Percentiles rank a stretch among this genome's conserved stretches.
Evolutionary conservation across 2,888 invertebrate species (phyloP).

Genomic region (Catonia carolina): DNA sequence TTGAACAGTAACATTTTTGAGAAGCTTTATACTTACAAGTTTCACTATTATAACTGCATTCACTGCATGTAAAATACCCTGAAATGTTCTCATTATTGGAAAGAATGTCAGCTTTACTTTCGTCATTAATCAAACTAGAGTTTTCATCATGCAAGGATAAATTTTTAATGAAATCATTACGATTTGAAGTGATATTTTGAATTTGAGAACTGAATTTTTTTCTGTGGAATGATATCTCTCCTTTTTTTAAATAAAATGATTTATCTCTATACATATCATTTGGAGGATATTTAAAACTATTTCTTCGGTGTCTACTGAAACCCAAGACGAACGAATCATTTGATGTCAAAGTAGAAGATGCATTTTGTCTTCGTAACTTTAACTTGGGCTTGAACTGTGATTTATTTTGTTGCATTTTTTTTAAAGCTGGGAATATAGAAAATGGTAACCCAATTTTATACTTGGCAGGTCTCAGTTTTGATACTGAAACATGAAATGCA

Average conservation of each 20-base stretch:
- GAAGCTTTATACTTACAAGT: conserved; percentile 68
- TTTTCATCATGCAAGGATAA: not conserved
- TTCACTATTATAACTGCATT: conserved; percentile 79
- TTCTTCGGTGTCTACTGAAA: not conserved
- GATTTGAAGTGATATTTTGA: not conserved
- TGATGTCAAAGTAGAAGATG: not conserved
- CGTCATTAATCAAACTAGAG: not conserved
- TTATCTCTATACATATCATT: not conserved
- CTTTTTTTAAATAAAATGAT: conserved; percentile 2
- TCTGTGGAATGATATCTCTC: not conserved
- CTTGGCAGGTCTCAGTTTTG: conserved; percentile 29
- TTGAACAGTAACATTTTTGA: conserved; percentile 80
- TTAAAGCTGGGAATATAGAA: not conserved
- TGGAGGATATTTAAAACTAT: not conserved
- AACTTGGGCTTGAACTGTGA: not conserved
- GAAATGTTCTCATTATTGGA: no score
- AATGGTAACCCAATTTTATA: conserved; percentile 42
- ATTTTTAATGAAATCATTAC: not conserved
- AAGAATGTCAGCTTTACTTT: no score
- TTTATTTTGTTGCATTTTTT: no score
- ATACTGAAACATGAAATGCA: conserved; percentile 54
- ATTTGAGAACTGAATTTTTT: not conserved
- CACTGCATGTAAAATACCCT: conserved; percentile 78
- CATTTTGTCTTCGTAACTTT: conserved; percentile 2
- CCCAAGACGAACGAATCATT: not conserved